Evolutionary conservation across 2,113 vertebrate species (phyloP).

Genomic region (Gallinago jamesoni): DNA sequence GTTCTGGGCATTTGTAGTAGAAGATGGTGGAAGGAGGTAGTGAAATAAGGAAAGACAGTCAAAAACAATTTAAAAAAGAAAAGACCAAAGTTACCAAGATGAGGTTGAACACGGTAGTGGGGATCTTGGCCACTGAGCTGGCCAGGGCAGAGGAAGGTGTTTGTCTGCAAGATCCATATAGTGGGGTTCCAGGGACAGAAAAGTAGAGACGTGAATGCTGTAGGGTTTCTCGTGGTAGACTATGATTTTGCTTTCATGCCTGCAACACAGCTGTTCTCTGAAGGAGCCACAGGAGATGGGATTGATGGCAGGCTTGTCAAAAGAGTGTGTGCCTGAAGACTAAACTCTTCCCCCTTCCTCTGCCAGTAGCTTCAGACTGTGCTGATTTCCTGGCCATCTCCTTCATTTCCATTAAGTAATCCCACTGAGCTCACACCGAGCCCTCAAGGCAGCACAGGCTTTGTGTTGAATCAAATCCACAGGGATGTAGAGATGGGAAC

Average conservation of each 20-base stretch:
- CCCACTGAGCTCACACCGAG: neutral
- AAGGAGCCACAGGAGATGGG: neutral
- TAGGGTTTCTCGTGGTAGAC: neutral
- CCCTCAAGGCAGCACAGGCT: slow-evolving; percentile 4
- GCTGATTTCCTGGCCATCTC: neutral
- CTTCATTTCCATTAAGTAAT: neutral
- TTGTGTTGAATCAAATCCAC: neutral
- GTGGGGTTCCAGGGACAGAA: neutral
- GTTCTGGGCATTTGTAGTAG: neutral
- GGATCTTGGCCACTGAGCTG: neutral
- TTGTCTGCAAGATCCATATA: neutral
- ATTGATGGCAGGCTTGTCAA: neutral
- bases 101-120: neutral
- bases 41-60: neutral
- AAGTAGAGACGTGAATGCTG: neutral
- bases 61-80: neutral
- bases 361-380: neutral
- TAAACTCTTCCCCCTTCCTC: neutral
- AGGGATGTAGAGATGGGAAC: neutral
- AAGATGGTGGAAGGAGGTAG: neutral
- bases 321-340: neutral
- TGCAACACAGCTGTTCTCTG: neutral
- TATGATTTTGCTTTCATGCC: neutral
- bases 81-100: neutral
- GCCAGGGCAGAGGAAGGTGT: neutral